Evolutionary conservation across 1,140 invertebrate species (phyloP), one percentile per base, ranked within the genome.

Genomic region (Leptestheria dahalacensis): DNA sequence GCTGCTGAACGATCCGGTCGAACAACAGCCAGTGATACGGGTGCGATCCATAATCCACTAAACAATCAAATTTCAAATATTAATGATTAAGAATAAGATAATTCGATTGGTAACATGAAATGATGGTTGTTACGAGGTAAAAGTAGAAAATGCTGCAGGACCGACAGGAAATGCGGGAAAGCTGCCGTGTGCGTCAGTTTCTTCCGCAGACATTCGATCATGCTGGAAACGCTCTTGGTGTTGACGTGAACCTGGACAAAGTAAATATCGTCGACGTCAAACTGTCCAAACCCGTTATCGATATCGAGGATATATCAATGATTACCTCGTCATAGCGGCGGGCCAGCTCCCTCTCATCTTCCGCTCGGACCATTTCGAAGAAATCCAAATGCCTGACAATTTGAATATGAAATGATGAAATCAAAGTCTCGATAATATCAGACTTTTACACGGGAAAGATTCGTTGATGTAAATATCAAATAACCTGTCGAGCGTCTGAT

Each of bases 291-390:
- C n/a, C n/a, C n/a, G n/a, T n/a, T n/a, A 41, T 41, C 15, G 6
- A 41, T 41, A 6, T 41, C 33, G 33, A 41, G 33, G 15, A 41
- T 41, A 41, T 41, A n/a, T 56, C 4, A 48, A 26, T 62, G 65
- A 68, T 73, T 71, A 79, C 78, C 68, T 75, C 71, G 66, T 94
- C 88, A 74, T 91, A 96, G 67, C 89, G 85, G 55, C 90, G 80
- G 0, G 90, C 86, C 48, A 97, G 73, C 73, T 97, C 91, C 65
- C 90, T 88, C 71, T 98, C 94, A 71, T 99, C 95, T 74, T 97
- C 94, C 67, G 85, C 88, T 57, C 94, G 79, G 20, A 97, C 89
- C 90, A 97, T 96, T 73, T 98, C 95, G 75, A 98, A 99, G 71
- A 97, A 95, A 71, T 97, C 94, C 58, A 85, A 73, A 74, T 85